phyloP scores from a whole-genome alignment of 2,888 invertebrate species.

The Nemotelus pantherinus region DNA sequence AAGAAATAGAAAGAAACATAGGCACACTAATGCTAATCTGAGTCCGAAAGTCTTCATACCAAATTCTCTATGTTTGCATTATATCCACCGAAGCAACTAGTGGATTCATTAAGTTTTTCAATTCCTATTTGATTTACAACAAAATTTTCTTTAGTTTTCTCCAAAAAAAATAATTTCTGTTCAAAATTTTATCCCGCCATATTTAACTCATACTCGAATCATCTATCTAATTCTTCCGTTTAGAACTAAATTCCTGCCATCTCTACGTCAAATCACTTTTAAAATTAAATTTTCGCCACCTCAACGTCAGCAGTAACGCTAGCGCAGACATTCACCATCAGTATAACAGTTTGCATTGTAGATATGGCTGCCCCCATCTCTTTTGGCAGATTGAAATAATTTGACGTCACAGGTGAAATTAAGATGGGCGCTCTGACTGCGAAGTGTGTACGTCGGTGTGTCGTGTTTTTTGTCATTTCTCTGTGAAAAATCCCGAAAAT shows the following conservation, averaged over 20 bases:
- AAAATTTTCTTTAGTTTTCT: too few species aligned
- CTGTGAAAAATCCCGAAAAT: slow-evolving; percentile 31
- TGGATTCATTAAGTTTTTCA: too few species aligned
- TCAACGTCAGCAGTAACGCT: neutral
- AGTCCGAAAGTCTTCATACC: too few species aligned
- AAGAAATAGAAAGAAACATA: too few species aligned
- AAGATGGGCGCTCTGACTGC: slow-evolving; percentile 45
- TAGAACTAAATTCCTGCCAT: neutral
- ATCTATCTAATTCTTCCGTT: too few species aligned
- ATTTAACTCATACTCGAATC: neutral
- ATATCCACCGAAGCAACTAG: too few species aligned
- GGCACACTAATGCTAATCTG: too few species aligned
- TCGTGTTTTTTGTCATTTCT: slow-evolving; percentile 35
- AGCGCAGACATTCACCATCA: neutral
- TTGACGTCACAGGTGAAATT: slow-evolving; percentile 47
- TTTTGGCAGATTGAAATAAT: slow-evolving; percentile 15
- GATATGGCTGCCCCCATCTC: neutral
- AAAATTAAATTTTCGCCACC: neutral
- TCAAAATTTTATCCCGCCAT: neutral
- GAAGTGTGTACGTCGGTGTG: slow-evolving; percentile 45
- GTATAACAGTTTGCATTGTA: neutral
- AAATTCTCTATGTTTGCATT: too few species aligned
- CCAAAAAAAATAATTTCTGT: too few species aligned
- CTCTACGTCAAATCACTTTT: neutral
- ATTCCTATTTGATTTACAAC: too few species aligned